These are phyloP conservation scores for Columba guinea DNA, from an alignment of 2,797 vertebrate genomes.

Conservation along the genomic window DNA sequence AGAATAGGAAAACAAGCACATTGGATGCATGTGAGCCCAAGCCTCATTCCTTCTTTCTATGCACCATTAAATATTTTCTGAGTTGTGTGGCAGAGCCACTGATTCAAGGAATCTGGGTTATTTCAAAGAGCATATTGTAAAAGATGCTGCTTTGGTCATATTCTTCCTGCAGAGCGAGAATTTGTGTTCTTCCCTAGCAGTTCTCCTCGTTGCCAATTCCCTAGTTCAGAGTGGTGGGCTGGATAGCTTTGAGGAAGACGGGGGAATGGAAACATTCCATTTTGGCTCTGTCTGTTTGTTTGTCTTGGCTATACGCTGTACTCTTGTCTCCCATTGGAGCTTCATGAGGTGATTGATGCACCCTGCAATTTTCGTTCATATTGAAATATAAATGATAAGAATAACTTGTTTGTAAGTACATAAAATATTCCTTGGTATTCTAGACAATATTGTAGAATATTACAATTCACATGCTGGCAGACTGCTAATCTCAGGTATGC, in stretches of 20 bases:
- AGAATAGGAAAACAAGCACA: background rate
- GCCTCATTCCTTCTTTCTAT: background rate
- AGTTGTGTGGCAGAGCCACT: background rate
- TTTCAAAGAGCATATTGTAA: background rate
- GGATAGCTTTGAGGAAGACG: background rate
- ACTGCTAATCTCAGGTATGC: background rate
- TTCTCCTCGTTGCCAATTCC: background rate
- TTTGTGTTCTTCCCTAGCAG: background rate
- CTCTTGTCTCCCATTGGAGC: background rate
- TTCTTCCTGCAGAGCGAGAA: background rate
- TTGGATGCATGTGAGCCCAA: background rate
- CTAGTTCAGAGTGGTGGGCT: background rate
- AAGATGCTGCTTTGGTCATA: background rate
- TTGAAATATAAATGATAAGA: background rate
- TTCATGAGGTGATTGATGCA: background rate
- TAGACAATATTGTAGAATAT: background rate
- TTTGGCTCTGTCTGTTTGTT: background rate
- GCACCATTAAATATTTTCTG: background rate
- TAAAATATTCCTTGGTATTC: background rate
- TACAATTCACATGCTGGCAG: background rate
- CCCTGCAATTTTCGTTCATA: background rate
- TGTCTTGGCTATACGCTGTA: background rate
- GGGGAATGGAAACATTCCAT: background rate
- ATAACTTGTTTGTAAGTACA: background rate
- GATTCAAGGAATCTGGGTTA: background rate